These are phyloP conservation scores for Synergus itoensis DNA, from an alignment of 2,888 invertebrate species.

Conservation along the genomic window DNA sequence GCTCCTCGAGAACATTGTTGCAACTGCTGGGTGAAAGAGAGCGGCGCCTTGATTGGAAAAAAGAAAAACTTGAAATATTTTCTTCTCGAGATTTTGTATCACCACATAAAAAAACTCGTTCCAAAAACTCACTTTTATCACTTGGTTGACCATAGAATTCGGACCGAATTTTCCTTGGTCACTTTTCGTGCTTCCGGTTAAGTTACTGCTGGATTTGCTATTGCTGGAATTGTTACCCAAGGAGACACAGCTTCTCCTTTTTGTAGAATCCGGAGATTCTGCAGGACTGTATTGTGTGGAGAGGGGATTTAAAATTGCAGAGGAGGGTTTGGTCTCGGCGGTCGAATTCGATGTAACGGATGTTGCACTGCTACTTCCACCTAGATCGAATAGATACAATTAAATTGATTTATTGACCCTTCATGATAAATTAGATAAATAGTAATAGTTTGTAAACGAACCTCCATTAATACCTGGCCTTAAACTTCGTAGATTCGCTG, in stretches of 20 bases:
- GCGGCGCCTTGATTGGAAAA: conserved; percentile 79
- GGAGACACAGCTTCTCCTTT: conserved; percentile 80
- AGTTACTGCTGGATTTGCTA: conserved; percentile 88
- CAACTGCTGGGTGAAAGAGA: conserved; percentile 95
- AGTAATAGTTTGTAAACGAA: conserved; percentile 48
- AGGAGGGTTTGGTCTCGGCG: conserved; percentile 83
- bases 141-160: conserved; percentile 74
- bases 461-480: conserved; percentile 74
- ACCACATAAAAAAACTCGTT: conserved; percentile 42
- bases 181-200: conserved; percentile 85
- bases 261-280: conserved; percentile 78
- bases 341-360: conserved; percentile 80
- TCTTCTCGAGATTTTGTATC: not conserved
- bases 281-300: conserved; percentile 78
- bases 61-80: conserved; percentile 54
- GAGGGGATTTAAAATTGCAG: conserved; percentile 80
- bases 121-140: conserved; percentile 62
- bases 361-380: conserved; percentile 77
- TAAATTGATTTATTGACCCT: not conserved
- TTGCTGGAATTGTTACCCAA: conserved; percentile 86
- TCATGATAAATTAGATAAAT: too few relatives aligned
- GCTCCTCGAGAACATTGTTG: conserved; percentile 89
- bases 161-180: conserved; percentile 78
- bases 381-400: conserved; percentile 59
- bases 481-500: conserved; percentile 74